These are phyloP conservation scores for Paraplagusia blochii DNA, from an alignment of 2,113 vertebrate genomes.

Conservation along the genomic window DNA sequence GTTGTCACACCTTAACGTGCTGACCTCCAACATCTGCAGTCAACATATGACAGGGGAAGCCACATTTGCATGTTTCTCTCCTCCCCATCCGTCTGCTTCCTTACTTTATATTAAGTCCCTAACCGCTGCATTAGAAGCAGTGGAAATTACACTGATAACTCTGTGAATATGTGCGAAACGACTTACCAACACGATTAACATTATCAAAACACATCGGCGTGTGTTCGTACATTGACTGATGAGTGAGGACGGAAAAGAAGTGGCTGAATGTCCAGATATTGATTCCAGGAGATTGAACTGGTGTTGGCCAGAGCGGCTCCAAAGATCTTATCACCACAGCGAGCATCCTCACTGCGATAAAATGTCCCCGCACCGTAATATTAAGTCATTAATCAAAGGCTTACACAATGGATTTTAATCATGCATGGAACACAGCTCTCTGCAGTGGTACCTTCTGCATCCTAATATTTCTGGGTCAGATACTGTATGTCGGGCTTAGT, in stretches of 20 bases:
- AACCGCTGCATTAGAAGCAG: background rate
- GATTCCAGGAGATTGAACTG: slow-evolving; percentile 51
- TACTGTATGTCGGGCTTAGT: slow-evolving; percentile 34
- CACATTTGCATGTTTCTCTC: background rate
- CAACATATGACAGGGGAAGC: background rate
- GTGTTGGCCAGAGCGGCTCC: slow-evolving; percentile 35
- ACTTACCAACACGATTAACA: background rate
- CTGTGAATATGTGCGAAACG: background rate
- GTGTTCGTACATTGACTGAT: slow-evolving; percentile 15
- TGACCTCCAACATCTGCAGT: background rate
- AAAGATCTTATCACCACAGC: slow-evolving; percentile 64
- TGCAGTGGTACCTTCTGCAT: background rate
- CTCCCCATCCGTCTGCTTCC: background rate
- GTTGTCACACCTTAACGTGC: too few relatives aligned
- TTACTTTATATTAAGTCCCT: background rate
- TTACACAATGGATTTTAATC: slow-evolving; percentile 74
- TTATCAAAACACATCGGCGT: slow-evolving; percentile 2
- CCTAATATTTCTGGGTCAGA: slow-evolving; percentile 56
- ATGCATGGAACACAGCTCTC: slow-evolving; percentile 49
- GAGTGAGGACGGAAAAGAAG: slow-evolving; percentile 21
- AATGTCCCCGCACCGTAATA: slow-evolving; percentile 76
- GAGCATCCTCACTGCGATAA: slow-evolving; percentile 67
- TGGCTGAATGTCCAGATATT: slow-evolving; percentile 41
- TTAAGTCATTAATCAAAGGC: slow-evolving; percentile 83
- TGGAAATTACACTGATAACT: background rate